Base-by-base conservation (phyloP, 2,113 vertebrate species). In the Plecotus auritus region DNA sequence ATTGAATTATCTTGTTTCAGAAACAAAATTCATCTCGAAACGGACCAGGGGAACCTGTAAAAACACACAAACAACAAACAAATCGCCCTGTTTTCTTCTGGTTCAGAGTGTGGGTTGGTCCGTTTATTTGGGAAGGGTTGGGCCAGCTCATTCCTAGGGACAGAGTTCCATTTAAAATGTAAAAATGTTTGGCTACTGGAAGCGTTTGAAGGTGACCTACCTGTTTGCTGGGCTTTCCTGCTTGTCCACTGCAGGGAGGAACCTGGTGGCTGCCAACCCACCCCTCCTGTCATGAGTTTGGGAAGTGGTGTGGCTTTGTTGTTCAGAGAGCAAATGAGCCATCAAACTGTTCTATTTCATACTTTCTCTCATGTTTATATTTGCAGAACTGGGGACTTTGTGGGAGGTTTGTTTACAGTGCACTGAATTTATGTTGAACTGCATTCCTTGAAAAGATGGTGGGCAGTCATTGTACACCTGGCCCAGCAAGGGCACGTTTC, bases 131-230 rank as follows among this genome's bases (percentile, higher is more conserved):
- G 77, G 49, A 73, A 2, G 20, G 49, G 20, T 81, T 26, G 10
- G 86, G 32, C 82, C 5, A 0, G 10, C 16, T 51, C 77, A 16
- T 56, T 77, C 32, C 54, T 18, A 22, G 49, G 66, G 78, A 88
- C 96, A 91, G 84, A 96, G 83, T 93, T 90, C 74, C 72, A 49
- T 95, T 91, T 88, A 96, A 92, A 84, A 85, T 69, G 93, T 59
- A 91, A 93, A 89, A 94, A 64, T 49, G 37, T 69, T 85, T 91
- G 93, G 74, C 76, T 28, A 0, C 23, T 56, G 0, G 85, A 54
- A 90, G 83, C 16, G 0, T 93, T 92, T 91, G 72, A 95, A 96
- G 96, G 93, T 96, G 93, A 96, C 87, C 95, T 96, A 18, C 54
- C 80, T 16, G 70, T 42, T 92, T 76, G 10, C 47, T 74, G 28